Conservation (phyloP, 2,888 invertebrate species). For the Bellardia bayeri region DNA sequence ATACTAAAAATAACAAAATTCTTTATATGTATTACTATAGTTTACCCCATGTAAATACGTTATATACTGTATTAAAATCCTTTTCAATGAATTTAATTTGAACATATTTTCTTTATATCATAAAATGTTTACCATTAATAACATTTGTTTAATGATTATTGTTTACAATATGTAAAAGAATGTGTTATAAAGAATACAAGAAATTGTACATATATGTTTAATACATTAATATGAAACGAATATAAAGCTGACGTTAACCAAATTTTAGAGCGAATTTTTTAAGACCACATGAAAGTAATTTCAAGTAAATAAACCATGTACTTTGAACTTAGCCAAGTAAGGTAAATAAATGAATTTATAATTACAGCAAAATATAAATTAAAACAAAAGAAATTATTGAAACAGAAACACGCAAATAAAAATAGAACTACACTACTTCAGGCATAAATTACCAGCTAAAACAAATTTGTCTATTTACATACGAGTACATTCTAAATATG, state of each 20-base stretch:
- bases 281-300: background rate
- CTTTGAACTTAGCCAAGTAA: slow-evolving; percentile 37
- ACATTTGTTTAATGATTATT: background rate
- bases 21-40: no score
- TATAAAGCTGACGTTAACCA: background rate
- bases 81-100: no score
- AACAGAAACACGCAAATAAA: background rate
- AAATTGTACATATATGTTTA: background rate
- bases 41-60: no score
- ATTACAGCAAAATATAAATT: slow-evolving; percentile 2
- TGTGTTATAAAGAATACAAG: background rate
- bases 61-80: no score
- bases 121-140: background rate
- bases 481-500: background rate
- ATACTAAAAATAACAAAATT: no score
- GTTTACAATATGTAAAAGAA: background rate
- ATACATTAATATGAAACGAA: background rate
- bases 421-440: background rate
- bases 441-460: slow-evolving; percentile 10
- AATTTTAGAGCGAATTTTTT: background rate
- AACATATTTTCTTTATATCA: no score
- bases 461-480: background rate
- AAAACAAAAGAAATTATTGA: background rate
- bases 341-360: background rate
- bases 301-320: slow-evolving; percentile 15